Base-by-base conservation (phyloP, 1,140 invertebrate genomes). In the Manduca sexta region DNA sequence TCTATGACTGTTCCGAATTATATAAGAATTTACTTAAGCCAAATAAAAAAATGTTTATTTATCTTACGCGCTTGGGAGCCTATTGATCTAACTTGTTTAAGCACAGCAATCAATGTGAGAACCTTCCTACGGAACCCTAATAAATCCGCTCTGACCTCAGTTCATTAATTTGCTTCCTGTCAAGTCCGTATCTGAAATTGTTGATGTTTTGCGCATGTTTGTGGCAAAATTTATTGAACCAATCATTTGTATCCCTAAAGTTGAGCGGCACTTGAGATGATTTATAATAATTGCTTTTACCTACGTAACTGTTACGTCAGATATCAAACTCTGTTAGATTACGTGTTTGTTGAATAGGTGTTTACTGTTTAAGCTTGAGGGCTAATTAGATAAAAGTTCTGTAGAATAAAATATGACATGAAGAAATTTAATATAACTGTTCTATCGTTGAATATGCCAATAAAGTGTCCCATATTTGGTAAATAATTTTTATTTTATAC, bases 201-300 rank as follows among this genome's bases (percentile, higher is more conserved):
- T 74, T 71, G 72, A 69, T 74, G 74, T 75, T 78, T 74, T 74
- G 71, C 63, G 51, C 60, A 68, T 68, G 65, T 67, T 70, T 66
- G 51, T 38, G 58, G 30, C 43, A 49, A 48, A 69, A 76, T 72
- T 73, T 75, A 70, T 72, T 64, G 59, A 59, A 49, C 65, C 64
- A 66, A 66, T 70, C 62, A 71, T 66, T 66, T 45, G 61, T 61
- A 43, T 41, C 48, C 53, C 49, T 37, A 62, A 68, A 67, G 56
- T 60, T 63, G 52, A 56, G 50, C 49, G 30, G 52, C 26, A 40
- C 49, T 54, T 49, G 48, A 45, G 37, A 52, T 66, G 50, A 66
- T 60, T 64, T 59, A 64, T 64, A 45, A 53, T 58, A 64, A 46
- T 53, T 49, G 43, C 45, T 38, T 54, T 47, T 40, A 21, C 21